Conservation (phyloP, 2,888 invertebrate genomes). For the Alloplasta piceator region DNA sequence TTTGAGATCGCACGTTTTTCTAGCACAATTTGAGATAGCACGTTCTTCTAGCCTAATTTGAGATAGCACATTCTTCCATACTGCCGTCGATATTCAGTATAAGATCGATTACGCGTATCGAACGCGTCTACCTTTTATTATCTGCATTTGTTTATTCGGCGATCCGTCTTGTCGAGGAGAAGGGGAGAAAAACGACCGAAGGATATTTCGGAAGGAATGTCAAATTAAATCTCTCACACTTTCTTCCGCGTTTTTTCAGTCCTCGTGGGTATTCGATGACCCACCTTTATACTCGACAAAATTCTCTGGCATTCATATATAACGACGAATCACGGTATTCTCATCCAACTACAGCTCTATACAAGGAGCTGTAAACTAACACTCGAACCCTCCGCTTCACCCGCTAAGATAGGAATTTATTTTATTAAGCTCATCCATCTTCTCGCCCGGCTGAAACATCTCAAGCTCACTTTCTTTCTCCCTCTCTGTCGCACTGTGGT, state of each 20-base stretch:
- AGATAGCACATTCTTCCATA: too few species aligned
- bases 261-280: background rate
- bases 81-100: background rate
- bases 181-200: too few species aligned
- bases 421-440: slow-evolving; percentile 68
- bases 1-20: too few species aligned
- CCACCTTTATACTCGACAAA: background rate
- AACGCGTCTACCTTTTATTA: background rate
- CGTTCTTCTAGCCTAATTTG: too few species aligned
- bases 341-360: slow-evolving; percentile 4
- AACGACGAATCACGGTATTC: slow-evolving; percentile 51
- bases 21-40: too few species aligned
- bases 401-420: slow-evolving; percentile 57
- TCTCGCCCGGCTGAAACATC: slow-evolving; percentile 45
- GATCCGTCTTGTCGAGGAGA: too few species aligned
- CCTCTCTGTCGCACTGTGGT: slow-evolving; percentile 11
- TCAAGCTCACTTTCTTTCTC: slow-evolving; percentile 29
- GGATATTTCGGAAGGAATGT: too few species aligned
- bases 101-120: background rate
- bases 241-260: background rate
- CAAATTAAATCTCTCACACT: background rate
- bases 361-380: slow-evolving; percentile 36
- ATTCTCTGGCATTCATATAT: background rate
- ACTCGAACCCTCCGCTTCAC: slow-evolving; percentile 42
- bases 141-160: background rate